Conservation (phyloP, 2,113 vertebrate genomes). For the Mormoops blainvillei region DNA sequence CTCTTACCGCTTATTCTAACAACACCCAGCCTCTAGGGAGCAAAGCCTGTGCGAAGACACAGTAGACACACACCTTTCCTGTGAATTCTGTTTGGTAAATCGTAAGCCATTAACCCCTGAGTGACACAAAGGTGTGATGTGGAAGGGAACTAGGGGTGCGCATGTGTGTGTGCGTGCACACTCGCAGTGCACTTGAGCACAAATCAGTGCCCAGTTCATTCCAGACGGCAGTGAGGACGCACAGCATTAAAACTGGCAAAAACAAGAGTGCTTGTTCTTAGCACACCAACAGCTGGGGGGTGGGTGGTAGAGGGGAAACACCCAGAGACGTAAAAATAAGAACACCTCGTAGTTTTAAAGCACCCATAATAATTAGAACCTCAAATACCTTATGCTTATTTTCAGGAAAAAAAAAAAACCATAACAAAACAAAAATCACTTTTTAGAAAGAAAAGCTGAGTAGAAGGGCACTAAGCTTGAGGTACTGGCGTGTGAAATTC, state of each 20-base stretch:
- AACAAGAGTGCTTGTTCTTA: constrained; percentile 14
- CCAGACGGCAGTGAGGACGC: not conserved
- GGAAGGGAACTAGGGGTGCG: not conserved
- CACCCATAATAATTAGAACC: not conserved
- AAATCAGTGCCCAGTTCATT: not conserved
- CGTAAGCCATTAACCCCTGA: not conserved
- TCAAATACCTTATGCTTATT: constrained; percentile 20
- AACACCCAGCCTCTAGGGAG: not conserved
- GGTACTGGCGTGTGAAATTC: not conserved
- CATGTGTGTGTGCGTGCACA: not conserved
- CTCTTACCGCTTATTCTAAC: not conserved
- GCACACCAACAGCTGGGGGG: constrained; percentile 29
- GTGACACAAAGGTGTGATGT: not conserved
- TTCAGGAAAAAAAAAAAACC: not conserved
- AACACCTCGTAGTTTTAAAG: not conserved
- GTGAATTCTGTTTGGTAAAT: not conserved
- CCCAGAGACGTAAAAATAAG: constrained; percentile 40
- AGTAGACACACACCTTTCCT: not conserved
- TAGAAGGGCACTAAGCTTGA: not conserved
- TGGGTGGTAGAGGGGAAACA: not conserved
- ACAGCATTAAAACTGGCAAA: not conserved
- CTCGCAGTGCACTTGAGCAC: not conserved
- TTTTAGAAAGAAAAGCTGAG: constrained; percentile 3
- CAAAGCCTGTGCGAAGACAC: not conserved
- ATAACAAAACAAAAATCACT: not conserved